Evolutionary conservation across 2,113 vertebrate genomes (phyloP), one percentile per base, ranked within the genome.

Genomic region (Lamprotornis superbus): DNA sequence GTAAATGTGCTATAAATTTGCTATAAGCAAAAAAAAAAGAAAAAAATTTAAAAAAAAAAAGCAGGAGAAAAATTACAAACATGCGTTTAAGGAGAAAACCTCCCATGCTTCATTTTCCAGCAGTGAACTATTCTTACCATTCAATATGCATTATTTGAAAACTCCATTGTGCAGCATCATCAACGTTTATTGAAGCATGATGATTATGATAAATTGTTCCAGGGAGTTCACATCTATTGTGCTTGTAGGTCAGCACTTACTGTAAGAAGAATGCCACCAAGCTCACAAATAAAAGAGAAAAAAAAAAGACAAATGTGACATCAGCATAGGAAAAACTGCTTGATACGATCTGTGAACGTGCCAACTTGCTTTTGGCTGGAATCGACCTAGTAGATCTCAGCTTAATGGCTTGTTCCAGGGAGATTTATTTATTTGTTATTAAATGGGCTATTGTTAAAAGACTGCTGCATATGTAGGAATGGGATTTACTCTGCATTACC

Each of bases 131-230:
- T 47, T 94, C 55, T 55, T 77, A 42, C 28, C 15, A 27, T 76
- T 77, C 46, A 65, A 53, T 30, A 55, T 35, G 30, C 55, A 76
- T 87, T 83, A 74, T 70, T 42, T 79, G 71, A 93, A 93, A 96
- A 91, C 49, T 87, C 11, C 17, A 49, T 67, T 77, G 50, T 74
- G 78, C 42, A 93, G 24, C 78, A 85, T 33, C 63, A 85, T 83
- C 89, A 93, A 88, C 84, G 89, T 70, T 95, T 92, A 85, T 24
- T 3, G 33, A 80, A 93, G 84, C 94, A 83, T 85, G 56, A 91
- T 84, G 84, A 94, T 85, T 85, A 87, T 39, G 57, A 91, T 50
- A 87, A 87, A 94, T 61, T 83, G 67, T 93, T 87, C n/a, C 33
- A 55, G 74, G 23, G 69, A 91, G 49, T 85, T 90, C 19, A 13